These are phyloP conservation scores for Myotis planiceps DNA, from an alignment of 2,797 vertebrate species.

Conservation along the genomic window DNA sequence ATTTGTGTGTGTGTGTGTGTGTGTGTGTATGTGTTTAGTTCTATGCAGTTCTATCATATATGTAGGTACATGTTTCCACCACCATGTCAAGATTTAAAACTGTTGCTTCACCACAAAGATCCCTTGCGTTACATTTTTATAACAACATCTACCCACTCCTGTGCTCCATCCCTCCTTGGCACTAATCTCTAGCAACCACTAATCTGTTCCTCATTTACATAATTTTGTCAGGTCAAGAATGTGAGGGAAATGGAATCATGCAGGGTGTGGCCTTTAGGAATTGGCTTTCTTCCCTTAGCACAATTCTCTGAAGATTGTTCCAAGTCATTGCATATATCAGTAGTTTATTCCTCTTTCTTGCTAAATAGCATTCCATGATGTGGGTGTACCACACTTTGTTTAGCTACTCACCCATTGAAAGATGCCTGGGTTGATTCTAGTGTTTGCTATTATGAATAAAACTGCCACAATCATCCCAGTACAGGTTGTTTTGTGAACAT, in stretches of 20 bases:
- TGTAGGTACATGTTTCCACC: background rate
- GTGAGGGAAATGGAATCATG: background rate
- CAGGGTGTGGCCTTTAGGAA: background rate
- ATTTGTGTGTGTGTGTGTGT: background rate
- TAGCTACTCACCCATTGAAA: background rate
- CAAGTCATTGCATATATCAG: background rate
- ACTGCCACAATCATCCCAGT: background rate
- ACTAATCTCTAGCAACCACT: background rate
- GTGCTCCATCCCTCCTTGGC: too few relatives aligned
- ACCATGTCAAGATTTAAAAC: background rate
- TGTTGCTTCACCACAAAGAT: background rate
- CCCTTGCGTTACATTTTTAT: background rate
- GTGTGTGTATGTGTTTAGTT: background rate
- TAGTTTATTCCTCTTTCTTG: background rate
- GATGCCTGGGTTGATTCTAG: background rate
- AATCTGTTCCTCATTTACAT: background rate
- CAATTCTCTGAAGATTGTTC: background rate
- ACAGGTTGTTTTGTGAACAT: background rate
- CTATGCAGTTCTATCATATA: background rate
- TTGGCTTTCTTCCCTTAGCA: background rate
- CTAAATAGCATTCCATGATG: background rate
- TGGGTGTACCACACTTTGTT: background rate
- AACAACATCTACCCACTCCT: background rate
- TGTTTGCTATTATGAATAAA: background rate
- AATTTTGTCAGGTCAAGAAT: background rate